A percentile compares a stretch with the other conserved stretches of the same genome.
phyloP scores from a whole-genome alignment of 2,797 vertebrate species.

The Catamblyrhynchus diadema region DNA sequence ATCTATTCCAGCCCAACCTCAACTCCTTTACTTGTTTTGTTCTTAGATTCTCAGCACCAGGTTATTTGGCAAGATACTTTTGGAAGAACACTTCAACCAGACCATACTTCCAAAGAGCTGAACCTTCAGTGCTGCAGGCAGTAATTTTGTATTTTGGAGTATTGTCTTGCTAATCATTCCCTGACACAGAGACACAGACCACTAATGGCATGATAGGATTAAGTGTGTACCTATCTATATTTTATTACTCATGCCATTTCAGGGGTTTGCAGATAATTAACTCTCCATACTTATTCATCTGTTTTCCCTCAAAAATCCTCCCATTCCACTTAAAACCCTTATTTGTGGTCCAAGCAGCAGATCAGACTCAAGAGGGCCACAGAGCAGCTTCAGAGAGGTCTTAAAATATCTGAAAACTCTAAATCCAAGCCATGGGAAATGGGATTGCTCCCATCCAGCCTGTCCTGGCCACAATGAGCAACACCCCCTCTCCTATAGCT shows the following conservation, averaged over 20 bases:
- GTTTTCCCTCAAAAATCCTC: not conserved
- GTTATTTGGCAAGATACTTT: not conserved
- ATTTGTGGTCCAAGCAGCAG: not conserved
- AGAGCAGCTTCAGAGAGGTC: not conserved
- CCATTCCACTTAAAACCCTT: not conserved
- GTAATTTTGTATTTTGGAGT: not conserved
- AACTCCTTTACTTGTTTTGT: not conserved
- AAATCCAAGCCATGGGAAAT: not conserved
- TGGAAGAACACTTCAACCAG: not conserved
- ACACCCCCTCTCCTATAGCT: fast-evolving
- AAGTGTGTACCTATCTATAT: not conserved
- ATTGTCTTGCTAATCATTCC: not conserved
- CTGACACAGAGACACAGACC: not conserved
- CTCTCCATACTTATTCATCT: not conserved
- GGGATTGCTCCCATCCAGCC: not conserved
- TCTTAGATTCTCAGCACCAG: not conserved
- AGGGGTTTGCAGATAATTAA: constrained; percentile 10
- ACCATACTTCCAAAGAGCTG: not conserved
- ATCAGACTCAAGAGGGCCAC: not conserved
- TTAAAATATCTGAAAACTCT: not conserved
- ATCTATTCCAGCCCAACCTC: not conserved
- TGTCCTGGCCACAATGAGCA: not conserved
- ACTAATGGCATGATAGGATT: not conserved
- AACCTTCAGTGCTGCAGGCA: not conserved
- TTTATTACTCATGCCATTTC: constrained; percentile 14